Evolutionary conservation across 2,888 invertebrate genomes (phyloP).

Genomic region (Protula sp.): DNA sequence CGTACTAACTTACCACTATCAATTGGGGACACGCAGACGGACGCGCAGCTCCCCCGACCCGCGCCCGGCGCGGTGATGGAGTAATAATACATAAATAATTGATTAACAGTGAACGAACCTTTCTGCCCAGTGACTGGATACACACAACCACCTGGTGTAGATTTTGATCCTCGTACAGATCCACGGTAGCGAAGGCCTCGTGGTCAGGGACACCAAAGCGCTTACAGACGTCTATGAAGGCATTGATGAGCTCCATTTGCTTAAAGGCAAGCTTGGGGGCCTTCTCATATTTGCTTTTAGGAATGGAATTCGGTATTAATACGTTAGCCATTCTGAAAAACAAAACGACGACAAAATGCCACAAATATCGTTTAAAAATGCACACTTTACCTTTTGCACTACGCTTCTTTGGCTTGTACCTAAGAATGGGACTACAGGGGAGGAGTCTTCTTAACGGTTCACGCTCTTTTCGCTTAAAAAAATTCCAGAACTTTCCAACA

Average conservation of each 20-base stretch:
- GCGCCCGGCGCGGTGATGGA: no score
- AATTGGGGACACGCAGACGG: no score
- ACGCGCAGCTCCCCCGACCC: no score
- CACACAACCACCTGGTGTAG: slow-evolving; percentile 93
- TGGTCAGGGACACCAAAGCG: slow-evolving; percentile 85
- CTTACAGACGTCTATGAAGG: slow-evolving; percentile 81
- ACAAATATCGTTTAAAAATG: not conserved
- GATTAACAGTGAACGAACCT: slow-evolving; percentile 72
- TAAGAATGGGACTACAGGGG: no score
- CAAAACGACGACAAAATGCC: not conserved
- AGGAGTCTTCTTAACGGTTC: no score
- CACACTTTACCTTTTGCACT: not conserved
- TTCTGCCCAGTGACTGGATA: slow-evolving; percentile 87
- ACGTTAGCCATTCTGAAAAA: slow-evolving; percentile 13
- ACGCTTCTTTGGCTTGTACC: no score
- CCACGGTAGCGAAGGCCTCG: slow-evolving; percentile 95
- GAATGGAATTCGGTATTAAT: slow-evolving; percentile 14
- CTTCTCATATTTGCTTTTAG: slow-evolving; percentile 15
- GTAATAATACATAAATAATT: no score
- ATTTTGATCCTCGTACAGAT: slow-evolving; percentile 94
- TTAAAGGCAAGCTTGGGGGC: slow-evolving; percentile 63
- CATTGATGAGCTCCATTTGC: slow-evolving; percentile 82
- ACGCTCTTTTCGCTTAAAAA: no score
- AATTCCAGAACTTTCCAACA: no score
- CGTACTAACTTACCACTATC: no score